Conservation (phyloP, 2,888 invertebrate species). For the Campoletis raptor region DNA sequence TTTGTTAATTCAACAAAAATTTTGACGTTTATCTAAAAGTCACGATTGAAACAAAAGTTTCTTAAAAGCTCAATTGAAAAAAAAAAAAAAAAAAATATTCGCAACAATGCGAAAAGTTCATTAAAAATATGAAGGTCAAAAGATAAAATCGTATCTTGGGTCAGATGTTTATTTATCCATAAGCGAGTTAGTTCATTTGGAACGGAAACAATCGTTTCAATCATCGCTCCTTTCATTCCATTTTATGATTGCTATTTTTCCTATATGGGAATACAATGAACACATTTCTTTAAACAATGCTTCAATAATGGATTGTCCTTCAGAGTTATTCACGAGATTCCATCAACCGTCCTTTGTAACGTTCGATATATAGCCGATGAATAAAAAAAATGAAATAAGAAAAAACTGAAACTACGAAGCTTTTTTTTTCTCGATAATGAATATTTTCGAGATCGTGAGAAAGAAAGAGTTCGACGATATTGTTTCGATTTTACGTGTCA, state of each 20-base stretch:
- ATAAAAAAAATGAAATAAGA: no score
- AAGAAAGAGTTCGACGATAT: not conserved
- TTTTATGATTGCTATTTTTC: not conserved
- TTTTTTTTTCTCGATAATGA: constrained; percentile 41
- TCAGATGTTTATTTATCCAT: not conserved
- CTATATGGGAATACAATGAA: constrained; percentile 20
- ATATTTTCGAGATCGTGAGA: constrained; percentile 43
- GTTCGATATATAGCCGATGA: constrained; percentile 20
- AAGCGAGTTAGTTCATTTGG: not conserved
- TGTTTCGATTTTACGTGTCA: not conserved
- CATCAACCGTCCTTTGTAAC: constrained; percentile 32
- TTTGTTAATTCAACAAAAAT: no score
- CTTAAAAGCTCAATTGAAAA: not conserved
- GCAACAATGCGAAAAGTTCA: not conserved
- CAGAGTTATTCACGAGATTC: constrained; percentile 27
- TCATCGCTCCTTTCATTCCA: constrained; percentile 11
- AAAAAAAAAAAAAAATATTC: not conserved
- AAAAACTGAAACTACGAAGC: not conserved
- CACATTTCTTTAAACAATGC: constrained; percentile 23
- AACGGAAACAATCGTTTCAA: constrained; percentile 11
- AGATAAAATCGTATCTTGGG: not conserved
- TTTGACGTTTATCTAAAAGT: not conserved
- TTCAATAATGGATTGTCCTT: constrained; percentile 37
- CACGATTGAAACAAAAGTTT: not conserved
- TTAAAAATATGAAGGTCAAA: not conserved